phyloP scores from a whole-genome alignment of 2,113 vertebrate species.

The Silurus meridionalis region DNA sequence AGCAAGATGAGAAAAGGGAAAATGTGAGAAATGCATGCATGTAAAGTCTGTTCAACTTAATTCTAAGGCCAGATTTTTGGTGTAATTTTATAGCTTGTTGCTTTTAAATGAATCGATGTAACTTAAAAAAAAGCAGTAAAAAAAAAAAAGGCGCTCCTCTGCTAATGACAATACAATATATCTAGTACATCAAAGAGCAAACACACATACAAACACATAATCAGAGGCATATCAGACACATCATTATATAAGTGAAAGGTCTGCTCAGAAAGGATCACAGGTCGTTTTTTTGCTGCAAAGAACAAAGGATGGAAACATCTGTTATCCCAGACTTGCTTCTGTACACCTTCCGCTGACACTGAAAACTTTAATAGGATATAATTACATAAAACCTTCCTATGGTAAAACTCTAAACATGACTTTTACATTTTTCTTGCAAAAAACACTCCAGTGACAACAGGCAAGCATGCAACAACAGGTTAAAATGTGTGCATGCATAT shows the following conservation, averaged over 20 bases:
- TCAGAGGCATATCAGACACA: constrained; percentile 5
- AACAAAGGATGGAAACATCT: constrained; percentile 8
- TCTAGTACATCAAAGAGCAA: constrained; percentile 42
- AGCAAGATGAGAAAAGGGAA: not conserved
- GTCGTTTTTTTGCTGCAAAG: not conserved
- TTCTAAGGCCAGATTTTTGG: not conserved
- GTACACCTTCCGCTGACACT: not conserved
- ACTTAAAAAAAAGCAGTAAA: not conserved
- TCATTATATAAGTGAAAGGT: constrained; percentile 10
- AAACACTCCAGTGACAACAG: constrained; percentile 6
- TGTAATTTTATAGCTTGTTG: not conserved
- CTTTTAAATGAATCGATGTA: not conserved
- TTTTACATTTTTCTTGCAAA: not conserved
- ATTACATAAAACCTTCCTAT: constrained; percentile 14
- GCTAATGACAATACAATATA: constrained; percentile 13
- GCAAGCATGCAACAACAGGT: constrained; percentile 34
- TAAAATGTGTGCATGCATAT: constrained; percentile 38
- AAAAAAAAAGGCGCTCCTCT: constrained; percentile 20
- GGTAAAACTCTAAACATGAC: constrained; percentile 15
- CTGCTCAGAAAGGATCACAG: constrained; percentile 26
- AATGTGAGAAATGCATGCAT: not conserved
- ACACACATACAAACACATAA: constrained; percentile 21
- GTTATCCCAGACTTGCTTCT: constrained; percentile 8
- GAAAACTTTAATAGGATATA: constrained; percentile 11
- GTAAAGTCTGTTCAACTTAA: not conserved